phyloP scores from a whole-genome alignment of 2,888 invertebrate genomes.

The Lymantria monacha region DNA sequence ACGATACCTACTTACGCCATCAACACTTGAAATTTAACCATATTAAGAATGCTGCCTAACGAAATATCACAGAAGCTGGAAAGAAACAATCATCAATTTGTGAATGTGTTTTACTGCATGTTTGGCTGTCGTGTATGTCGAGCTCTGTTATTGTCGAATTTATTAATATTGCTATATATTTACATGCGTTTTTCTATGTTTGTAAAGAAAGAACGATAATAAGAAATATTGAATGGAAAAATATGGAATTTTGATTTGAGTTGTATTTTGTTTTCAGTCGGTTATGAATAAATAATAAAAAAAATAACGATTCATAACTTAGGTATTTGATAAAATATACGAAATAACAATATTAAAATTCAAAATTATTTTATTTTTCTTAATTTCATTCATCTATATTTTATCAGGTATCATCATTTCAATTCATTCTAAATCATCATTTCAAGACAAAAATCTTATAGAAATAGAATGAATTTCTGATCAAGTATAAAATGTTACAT shows the following conservation, averaged over 20 bases:
- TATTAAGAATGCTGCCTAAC: conserved; percentile 73
- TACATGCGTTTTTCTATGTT: conserved; percentile 30
- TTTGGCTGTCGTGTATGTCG: conserved; percentile 70
- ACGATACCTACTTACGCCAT: conserved; percentile 49
- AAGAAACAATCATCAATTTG: conserved; percentile 56
- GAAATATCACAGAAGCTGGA: conserved; percentile 63
- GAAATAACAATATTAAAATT: background rate
- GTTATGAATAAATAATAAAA: background rate
- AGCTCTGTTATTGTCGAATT: conserved; percentile 48
- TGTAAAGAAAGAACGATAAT: conserved; percentile 20
- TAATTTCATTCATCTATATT: background rate
- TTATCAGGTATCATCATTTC: background rate
- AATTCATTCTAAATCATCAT: background rate
- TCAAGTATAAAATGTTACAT: conserved; percentile 15
- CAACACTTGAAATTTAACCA: conserved; percentile 64
- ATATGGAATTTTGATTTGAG: background rate
- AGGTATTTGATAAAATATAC: background rate
- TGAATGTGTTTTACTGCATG: conserved; percentile 77
- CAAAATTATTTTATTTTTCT: background rate
- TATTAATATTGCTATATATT: conserved; percentile 44
- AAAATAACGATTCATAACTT: too few relatives aligned
- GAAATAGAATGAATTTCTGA: background rate
- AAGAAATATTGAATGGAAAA: conserved; percentile 9
- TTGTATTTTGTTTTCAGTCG: background rate
- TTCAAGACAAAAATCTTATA: too few relatives aligned